Percentiles rank a stretch among this genome's conserved stretches.
Conservation (phyloP, 1,140 invertebrate genomes). For the Diachasma alloeum region DNA sequence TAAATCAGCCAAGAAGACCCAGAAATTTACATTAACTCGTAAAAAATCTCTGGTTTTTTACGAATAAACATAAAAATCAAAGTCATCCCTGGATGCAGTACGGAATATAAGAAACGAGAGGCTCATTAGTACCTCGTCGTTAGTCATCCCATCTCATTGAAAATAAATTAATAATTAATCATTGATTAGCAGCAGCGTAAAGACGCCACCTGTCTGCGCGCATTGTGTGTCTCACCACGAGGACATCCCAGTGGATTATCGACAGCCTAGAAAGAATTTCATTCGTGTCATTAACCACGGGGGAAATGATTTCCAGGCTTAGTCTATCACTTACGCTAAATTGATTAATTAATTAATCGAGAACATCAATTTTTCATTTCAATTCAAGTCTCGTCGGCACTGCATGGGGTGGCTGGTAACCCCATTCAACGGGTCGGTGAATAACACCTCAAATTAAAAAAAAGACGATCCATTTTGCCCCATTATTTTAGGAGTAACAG, state of each 20-base stretch:
- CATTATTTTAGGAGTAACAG: not conserved
- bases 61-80: no score
- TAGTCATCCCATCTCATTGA: not conserved
- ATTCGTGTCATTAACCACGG: conserved; percentile 5
- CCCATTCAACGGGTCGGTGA: not conserved
- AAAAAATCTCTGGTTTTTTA: no score
- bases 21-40: no score
- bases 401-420: no score
- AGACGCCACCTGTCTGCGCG: conserved; percentile 44
- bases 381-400: not conserved
- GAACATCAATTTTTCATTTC: not conserved
- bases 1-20: no score
- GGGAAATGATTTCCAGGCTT: not conserved
- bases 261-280: conserved; percentile 28
- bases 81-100: no score
- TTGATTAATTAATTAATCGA: not conserved
- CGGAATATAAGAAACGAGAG: no score
- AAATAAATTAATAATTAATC: conserved; percentile 7
- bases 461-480: not conserved
- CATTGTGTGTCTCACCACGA: conserved; percentile 48
- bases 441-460: no score
- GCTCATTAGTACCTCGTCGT: not conserved
- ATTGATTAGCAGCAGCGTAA: conserved; percentile 46
- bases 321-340: not conserved
- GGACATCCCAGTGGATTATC: conserved; percentile 44